A percentile compares a stretch with the other conserved stretches of the same genome.
phyloP scores from a whole-genome alignment of 2,113 vertebrate genomes.

The Albula goreensis region DNA sequence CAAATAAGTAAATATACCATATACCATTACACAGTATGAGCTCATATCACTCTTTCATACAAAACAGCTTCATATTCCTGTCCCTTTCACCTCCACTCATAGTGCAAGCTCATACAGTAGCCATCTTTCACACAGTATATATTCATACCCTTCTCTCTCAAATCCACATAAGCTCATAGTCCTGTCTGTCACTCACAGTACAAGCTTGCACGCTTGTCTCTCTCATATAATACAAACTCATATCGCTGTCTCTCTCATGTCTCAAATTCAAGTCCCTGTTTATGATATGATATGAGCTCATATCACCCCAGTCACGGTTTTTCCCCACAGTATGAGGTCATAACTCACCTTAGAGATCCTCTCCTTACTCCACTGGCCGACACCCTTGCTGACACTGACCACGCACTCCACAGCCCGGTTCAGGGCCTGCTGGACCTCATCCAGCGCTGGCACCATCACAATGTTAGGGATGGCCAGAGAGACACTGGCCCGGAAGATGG shows the following conservation, averaged over 20 bases:
- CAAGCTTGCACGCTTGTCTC: not conserved
- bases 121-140: not conserved
- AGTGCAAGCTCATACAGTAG: not conserved
- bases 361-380: slow-evolving; percentile 86
- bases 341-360: slow-evolving; percentile 79
- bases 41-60: too few relatives aligned
- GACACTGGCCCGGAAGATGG: slow-evolving; percentile 80
- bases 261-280: not conserved
- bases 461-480: slow-evolving; percentile 84
- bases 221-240: not conserved
- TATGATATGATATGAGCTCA: not conserved
- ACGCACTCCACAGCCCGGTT: slow-evolving; percentile 80
- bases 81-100: too few relatives aligned
- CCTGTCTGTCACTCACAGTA: not conserved
- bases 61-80: too few relatives aligned
- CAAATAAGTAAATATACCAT: too few relatives aligned
- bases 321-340: not conserved
- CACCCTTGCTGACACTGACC: slow-evolving; percentile 81
- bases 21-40: too few relatives aligned
- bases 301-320: not conserved
- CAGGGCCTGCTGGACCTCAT: slow-evolving; percentile 84
- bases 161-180: not conserved
- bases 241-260: not conserved
- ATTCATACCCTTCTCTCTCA: not conserved
- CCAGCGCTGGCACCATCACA: slow-evolving; percentile 77